Base-by-base conservation (phyloP, 2,113 vertebrate species). In the Rhinoptilus africanus region DNA sequence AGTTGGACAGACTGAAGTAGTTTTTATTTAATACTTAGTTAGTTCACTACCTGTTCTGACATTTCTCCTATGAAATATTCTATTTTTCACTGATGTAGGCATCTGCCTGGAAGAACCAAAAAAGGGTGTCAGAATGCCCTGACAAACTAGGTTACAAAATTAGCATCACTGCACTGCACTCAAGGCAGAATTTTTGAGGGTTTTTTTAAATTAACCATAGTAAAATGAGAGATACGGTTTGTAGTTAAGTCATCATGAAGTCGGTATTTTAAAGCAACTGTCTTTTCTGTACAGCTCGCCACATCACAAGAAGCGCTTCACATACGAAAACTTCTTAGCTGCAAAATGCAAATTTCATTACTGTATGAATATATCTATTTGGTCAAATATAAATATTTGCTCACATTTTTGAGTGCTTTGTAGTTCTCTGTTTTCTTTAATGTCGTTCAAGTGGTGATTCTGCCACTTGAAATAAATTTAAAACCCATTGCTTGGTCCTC, bases 81-180 rank as follows among this genome's bases (percentile, higher is more conserved):
- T 78, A 27, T 6, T 93, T 80, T 73, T 79, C 57, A 67, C 15
- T 88, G 57, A 89, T 78, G 50, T 30, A 89, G 30, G 34, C 82
- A 81, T 69, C 39, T 78, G 22, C 18, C 18, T 34, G 4, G 78
- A 87, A 74, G 67, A 92, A 94, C 13, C 57, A 64, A 34, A 57
- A 53, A 62, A 50, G 3, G 15, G 9, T 32, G 26, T 77, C 3
- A 8, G 22, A 73, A 57, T 11, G 8, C 74, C 89, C 66, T 87
- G 51, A 74, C 77, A 93, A 96, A 82, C 39, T 41, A 83, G 47
- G 28, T 48, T 82, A 94, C 77, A 96, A 91, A 78, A 50, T 69
- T 56, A 93, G 41, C 48, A 75, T 81, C 78, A 89, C 39, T 48
- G 43, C 15, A 20, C 39, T 45, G 34, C 56, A 47, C 20, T 73